Evolutionary conservation across 2,888 invertebrate species (phyloP), one percentile per base, ranked within the genome.

Genomic region (Autographa pulchrina): DNA sequence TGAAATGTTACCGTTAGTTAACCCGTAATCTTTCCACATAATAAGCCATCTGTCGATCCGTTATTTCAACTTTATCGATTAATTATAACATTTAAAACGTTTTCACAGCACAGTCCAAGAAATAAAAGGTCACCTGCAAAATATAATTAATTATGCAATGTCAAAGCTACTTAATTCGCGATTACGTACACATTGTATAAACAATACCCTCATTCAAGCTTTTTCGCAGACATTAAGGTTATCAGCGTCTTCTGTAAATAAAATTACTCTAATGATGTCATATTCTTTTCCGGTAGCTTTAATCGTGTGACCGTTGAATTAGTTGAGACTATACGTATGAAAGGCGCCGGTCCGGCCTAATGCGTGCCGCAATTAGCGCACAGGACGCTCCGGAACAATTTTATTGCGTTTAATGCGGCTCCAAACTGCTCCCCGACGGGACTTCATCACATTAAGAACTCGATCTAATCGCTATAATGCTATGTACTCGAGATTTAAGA

Each of bases 291-390:
- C 84, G 80, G 75, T 56, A 48, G 64, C 70, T 70, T 75, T 69
- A 78, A 74, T 79, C 67, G 77, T 82, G 76, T 85, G 81, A 80
- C 82, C 82, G 84, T 85, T 88, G 85, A 89, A 88, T 89, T 88
- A 81, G 87, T 85, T 87, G 86, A 85, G 86, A 82, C 83, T 88
- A 88, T 87, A 83, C 65, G 65, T 68, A 84, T 88, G 83, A 89
- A 91, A 88, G 87, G 88, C 85, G 85, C 87, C 89, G 88, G 78
- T 76, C 80, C 65, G 77, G 72, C 85, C 89, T 91, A 91, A 92
- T 92, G 90, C 86, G 84, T 74, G 80, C 77, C 81, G 91, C 90
- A 93, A 93, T 93, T 94, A 93, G 91, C 88, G 84, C 87, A 84
- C 84, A 83, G 86, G 89, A 88, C 86, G 86, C 87, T 79, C 88